These are phyloP conservation scores for Psittacula echo DNA, from an alignment of 2,797 vertebrate genomes.

Conservation along the genomic window DNA sequence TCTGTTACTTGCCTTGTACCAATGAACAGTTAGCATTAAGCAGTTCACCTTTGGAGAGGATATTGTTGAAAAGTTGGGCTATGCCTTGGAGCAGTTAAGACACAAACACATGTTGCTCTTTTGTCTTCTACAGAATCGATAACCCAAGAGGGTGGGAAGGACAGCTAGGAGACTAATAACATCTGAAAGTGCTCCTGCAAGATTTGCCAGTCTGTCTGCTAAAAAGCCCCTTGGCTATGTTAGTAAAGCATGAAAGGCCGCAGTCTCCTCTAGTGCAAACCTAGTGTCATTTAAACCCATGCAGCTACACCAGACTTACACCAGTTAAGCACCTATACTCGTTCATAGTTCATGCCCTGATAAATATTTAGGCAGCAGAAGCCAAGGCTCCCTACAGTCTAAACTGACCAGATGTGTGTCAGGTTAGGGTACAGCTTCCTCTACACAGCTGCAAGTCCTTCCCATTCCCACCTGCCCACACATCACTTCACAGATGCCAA, in stretches of 20 bases:
- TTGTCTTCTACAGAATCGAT: not conserved
- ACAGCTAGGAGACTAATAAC: not conserved
- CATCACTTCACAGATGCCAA: not conserved
- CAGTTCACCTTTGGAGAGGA: not conserved
- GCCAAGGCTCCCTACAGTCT: not conserved
- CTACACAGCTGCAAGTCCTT: not conserved
- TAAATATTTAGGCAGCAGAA: not conserved
- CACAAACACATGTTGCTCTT: not conserved
- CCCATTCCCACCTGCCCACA: not conserved
- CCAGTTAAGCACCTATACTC: not conserved
- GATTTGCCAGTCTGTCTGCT: not conserved
- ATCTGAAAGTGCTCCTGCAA: not conserved
- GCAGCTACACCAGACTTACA: not conserved
- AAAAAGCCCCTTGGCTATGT: not conserved
- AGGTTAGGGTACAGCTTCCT: not conserved
- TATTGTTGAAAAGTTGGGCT: not conserved
- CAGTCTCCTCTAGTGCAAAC: not conserved
- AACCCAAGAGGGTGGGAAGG: not conserved
- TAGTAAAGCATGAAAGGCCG: not conserved
- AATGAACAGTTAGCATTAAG: not conserved
- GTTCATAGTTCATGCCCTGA: not conserved
- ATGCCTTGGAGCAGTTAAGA: not conserved
- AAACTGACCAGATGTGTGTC: not conserved
- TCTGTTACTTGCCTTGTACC: slow-evolving; percentile 9
- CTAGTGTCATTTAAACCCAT: not conserved